Base-by-base conservation (phyloP, 1,140 invertebrate genomes). In the Lamellibrachia luymesi region DNA sequence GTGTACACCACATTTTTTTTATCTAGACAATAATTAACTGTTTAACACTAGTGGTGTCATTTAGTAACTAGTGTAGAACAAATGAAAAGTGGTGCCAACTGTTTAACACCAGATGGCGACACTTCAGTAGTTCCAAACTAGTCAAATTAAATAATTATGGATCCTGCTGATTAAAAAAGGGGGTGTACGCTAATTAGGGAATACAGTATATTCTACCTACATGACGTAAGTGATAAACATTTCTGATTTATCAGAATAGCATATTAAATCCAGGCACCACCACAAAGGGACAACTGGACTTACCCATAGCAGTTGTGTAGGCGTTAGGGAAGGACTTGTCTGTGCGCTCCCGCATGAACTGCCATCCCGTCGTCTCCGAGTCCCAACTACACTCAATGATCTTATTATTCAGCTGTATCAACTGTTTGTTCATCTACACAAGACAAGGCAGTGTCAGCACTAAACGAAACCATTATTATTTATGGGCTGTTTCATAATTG, bases 311-410 rank as follows among this genome's bases (percentile, higher is more conserved):
- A 7, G 99, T 99, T 2, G 97, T 97, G 93, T 96, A 98, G 92
- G 98, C 98, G 96, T 99, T 99, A 2, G 99, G 99, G 96, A 98
- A 98, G 2, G 98, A 99, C 96, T 99, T 99, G 96, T 99, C 99
- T 0, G 98, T 99, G 95, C 99, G 97, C 96, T 99, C 98, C 92
- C 99, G 97, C 98, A 99, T 98, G 95, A 99, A 99, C 90, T 98
- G 97, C 99, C 99, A 99, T 64, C 98, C 97, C 50, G 95, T 95
- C 2, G 94, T 95, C 90, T 95, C 94, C 94, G 96, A 97, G 93
- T 96, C 95, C 93, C 94, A 97, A 95, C 98, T 98, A 96, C 99
- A 99, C 97, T 99, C 99, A 89, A 99, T 98, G 91, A 99, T 99
- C 96, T 99, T 99, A 94, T 98, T 98, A 96, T 99, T 97, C 89